Evolutionary conservation across 1,140 invertebrate species (phyloP), one percentile per base, ranked within the genome.

Genomic region (Brachystomella parvula): DNA sequence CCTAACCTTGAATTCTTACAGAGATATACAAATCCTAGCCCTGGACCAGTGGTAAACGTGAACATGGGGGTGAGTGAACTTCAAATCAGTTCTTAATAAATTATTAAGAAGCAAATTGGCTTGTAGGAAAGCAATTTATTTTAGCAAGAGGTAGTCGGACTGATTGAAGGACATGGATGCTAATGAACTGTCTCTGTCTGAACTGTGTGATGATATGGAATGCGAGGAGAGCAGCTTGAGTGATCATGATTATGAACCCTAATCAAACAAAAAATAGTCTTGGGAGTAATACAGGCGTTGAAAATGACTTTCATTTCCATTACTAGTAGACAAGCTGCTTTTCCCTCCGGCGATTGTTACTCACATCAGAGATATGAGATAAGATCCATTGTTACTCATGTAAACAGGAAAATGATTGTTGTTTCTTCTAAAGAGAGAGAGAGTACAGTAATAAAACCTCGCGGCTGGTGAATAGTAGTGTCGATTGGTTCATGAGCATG

Each of bases 1-100:
- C 92, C 92, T 3, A 93, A 90, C 76, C 80, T 96, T 58, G 93
- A 96, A 67, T 96, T 96, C 78, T 82, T 96, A 66, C 92, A 92
- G 74, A 83, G 91, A 60, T 93, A 90, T 74, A 86, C 90, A 12
- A 90, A 89, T 76, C 88, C 89, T 0, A 73, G 63, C 28, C 60
- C 68, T 44, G 74, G 74, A 12, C 71, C 69, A 15, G 73, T 73
- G 26, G 71, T 71, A 17, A 73, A 73, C 39, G 69, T 73, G 26
- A 75, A 73, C 58, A 74, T 72, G 72, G 65, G 71, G 73, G 72
- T 74, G 67, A 69, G 69, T 61, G 1, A 32, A 9, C 24, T 31
- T 71, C 47, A 59, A 53, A 53, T 15, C 35, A 39, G 35, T 39
- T 39, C 6, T 6, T 53, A 53, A 53, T 53, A 15, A 9, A 24